Conservation (phyloP, 64 coral and sea anemone species). For the Catalaphyllia jardinei region DNA sequence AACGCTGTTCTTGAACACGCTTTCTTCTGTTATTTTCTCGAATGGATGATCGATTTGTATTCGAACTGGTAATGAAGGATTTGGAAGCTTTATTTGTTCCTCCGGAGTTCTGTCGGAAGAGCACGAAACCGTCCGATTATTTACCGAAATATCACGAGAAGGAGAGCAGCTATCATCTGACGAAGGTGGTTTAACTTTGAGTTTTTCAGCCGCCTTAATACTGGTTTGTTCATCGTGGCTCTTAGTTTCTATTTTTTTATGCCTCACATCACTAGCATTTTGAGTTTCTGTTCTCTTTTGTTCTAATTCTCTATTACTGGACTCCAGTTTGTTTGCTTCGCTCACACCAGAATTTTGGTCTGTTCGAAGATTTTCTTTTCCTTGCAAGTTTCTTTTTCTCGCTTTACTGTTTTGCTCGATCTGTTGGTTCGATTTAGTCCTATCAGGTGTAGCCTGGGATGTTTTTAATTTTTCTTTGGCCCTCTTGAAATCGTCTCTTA, state of each 20-base stretch:
- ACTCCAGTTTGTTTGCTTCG: neutral
- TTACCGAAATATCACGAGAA: neutral
- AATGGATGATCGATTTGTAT: conserved; percentile 95
- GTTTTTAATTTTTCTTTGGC: conserved; percentile 35
- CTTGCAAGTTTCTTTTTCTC: conserved; percentile 8
- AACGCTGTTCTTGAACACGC: conserved; percentile 21
- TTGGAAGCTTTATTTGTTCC: conserved; percentile 1
- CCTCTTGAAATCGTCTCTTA: conserved; percentile 72
- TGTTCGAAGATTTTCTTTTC: neutral
- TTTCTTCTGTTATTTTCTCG: conserved; percentile 47
- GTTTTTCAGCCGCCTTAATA: neutral
- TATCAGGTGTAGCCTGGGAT: neutral
- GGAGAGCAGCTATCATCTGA: neutral
- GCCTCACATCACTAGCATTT: neutral
- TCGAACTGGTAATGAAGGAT: conserved; percentile 27
- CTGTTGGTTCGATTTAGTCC: neutral
- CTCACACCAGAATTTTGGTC: neutral
- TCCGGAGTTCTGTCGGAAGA: conserved; percentile 25
- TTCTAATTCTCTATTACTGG: neutral
- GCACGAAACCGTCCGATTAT: neutral
- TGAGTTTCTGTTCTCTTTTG: neutral
- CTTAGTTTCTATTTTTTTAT: neutral
- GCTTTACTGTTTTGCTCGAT: neutral
- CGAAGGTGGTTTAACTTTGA: neutral
- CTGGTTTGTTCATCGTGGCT: neutral